phyloP scores from a whole-genome alignment of 2,113 vertebrate species.

The Bambusicola thoracicus region DNA sequence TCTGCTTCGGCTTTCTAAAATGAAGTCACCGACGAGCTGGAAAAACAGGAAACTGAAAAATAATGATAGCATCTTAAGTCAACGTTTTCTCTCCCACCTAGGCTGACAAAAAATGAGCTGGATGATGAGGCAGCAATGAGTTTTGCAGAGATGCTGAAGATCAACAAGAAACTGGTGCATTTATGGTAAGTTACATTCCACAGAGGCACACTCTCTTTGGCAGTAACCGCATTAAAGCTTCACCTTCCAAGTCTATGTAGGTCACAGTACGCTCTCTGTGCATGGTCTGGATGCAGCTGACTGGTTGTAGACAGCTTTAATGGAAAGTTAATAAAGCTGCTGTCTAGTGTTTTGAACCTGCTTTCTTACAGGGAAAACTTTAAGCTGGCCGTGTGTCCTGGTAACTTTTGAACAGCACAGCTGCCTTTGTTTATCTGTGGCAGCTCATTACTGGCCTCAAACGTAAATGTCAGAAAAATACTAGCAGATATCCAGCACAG shows the following conservation, averaged over 20 bases:
- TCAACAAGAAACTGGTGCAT: constrained; percentile 80
- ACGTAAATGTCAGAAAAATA: neutral
- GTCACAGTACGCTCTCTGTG: constrained; percentile 48
- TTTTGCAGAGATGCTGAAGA: constrained; percentile 82
- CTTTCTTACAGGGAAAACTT: neutral
- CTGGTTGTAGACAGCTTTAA: constrained; percentile 37
- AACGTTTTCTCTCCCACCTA: constrained; percentile 42
- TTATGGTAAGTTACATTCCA: constrained; percentile 79
- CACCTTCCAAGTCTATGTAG: constrained; percentile 53
- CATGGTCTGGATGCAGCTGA: constrained; percentile 37
- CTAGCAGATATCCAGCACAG: neutral
- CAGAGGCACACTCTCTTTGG: constrained; percentile 13
- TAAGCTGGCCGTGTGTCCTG: neutral
- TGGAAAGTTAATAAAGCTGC: constrained; percentile 7
- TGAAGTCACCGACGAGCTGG: neutral
- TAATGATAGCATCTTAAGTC: neutral
- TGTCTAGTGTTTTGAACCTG: neutral
- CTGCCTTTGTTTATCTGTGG: neutral
- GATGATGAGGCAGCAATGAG: constrained; percentile 80
- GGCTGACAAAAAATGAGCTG: constrained; percentile 82
- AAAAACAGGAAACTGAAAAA: neutral
- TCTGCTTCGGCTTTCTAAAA: constrained; percentile 19
- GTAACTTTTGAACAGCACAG: neutral
- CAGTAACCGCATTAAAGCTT: constrained; percentile 42
- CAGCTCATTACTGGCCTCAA: neutral